Evolutionary conservation across 1,140 invertebrate species (phyloP).

Genomic region (Sitophilus oryzae): DNA sequence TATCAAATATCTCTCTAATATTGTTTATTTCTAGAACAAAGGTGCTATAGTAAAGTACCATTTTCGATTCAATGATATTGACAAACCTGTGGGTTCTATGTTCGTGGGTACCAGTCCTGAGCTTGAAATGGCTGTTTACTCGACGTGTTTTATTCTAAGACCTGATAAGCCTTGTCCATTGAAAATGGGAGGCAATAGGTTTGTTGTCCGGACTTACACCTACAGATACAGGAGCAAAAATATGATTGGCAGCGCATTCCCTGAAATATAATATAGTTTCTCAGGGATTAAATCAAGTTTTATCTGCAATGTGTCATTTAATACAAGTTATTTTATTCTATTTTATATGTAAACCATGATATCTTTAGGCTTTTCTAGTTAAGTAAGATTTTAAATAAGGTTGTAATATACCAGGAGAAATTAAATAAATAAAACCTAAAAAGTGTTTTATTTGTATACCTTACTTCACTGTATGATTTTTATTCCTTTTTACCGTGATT

Average conservation of each 20-base stretch:
- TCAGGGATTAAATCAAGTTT: too few relatives aligned
- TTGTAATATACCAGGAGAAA: too few relatives aligned
- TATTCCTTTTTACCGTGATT: too few relatives aligned
- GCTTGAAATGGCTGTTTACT: slow-evolving; percentile 86
- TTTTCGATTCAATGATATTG: slow-evolving; percentile 64
- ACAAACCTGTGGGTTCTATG: slow-evolving; percentile 73
- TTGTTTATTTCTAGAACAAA: slow-evolving; percentile 57
- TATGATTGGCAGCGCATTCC: slow-evolving; percentile 73
- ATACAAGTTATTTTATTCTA: too few relatives aligned
- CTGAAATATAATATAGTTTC: slow-evolving; percentile 68
- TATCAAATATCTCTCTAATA: slow-evolving; percentile 8
- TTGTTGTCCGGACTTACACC: slow-evolving; percentile 67
- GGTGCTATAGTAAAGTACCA: slow-evolving; percentile 70
- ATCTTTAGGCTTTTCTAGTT: too few relatives aligned
- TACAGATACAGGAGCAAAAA: slow-evolving; percentile 67
- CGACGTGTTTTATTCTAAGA: slow-evolving; percentile 72
- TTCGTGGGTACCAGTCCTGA: slow-evolving; percentile 91
- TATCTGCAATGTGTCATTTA: too few relatives aligned
- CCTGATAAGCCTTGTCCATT: slow-evolving; percentile 66
- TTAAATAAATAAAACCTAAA: too few relatives aligned
- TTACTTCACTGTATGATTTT: too few relatives aligned
- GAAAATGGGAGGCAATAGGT: slow-evolving; percentile 60
- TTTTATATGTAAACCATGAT: too few relatives aligned
- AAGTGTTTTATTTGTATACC: too few relatives aligned
- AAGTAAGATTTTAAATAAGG: too few relatives aligned